Percentiles rank a stretch among this genome's conserved stretches.
phyloP scores from a whole-genome alignment of 2,888 invertebrate species.

The Cremastinae sp. region DNA sequence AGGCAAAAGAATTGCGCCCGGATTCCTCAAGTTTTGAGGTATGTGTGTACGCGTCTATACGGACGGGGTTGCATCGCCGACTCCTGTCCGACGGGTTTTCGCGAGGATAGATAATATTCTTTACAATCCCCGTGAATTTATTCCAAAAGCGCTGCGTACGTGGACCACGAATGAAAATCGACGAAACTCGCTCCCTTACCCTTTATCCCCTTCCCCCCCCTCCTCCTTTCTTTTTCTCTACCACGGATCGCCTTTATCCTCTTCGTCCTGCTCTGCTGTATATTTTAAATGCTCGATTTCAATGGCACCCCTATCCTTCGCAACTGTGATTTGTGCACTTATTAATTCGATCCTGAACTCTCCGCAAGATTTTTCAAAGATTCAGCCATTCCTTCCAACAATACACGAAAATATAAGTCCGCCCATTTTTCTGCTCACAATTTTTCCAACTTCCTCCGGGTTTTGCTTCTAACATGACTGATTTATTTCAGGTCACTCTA shows the following conservation, averaged over 20 bases:
- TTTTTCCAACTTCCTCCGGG: neutral
- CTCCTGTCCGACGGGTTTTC: constrained; percentile 59
- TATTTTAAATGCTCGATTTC: constrained; percentile 52
- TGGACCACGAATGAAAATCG: constrained; percentile 47
- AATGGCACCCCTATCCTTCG: constrained; percentile 42
- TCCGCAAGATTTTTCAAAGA: constrained; percentile 58
- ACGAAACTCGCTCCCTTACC: constrained; percentile 36
- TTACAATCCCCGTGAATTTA: constrained; percentile 60
- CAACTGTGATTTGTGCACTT: constrained; percentile 60
- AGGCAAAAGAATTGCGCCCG: constrained; percentile 54
- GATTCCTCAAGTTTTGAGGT: constrained; percentile 53
- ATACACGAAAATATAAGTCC: constrained; percentile 21
- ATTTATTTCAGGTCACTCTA: constrained; percentile 36
- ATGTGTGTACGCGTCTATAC: constrained; percentile 12
- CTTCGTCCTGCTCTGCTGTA: constrained; percentile 38
- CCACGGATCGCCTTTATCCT: constrained; percentile 29
- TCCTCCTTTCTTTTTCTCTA: neutral
- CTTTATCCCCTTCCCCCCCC: constrained; percentile 1
- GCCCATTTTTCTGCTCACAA: neutral
- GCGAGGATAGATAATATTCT: constrained; percentile 60
- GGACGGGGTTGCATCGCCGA: constrained; percentile 38
- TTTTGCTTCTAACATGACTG: constrained; percentile 8
- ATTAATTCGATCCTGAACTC: constrained; percentile 61
- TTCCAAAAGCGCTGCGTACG: constrained; percentile 49
- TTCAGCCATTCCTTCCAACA: constrained; percentile 42